Conservation (phyloP, 2,888 invertebrate species). For the Pogonocherus hispidulus region DNA sequence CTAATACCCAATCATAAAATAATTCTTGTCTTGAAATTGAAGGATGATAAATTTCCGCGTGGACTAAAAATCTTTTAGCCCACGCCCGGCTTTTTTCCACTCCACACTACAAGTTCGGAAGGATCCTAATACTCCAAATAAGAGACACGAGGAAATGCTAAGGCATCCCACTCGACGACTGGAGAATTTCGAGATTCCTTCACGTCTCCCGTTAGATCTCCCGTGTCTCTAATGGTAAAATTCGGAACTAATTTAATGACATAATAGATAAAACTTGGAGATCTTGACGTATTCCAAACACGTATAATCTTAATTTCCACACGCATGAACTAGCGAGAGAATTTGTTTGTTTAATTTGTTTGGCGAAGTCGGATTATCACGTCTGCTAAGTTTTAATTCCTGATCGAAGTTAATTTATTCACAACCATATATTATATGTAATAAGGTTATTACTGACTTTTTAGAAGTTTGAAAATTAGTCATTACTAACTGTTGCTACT, state of each 20-base stretch:
- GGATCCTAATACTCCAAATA: neutral
- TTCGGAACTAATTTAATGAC: neutral
- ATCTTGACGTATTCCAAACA: neutral
- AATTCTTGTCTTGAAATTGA: no score
- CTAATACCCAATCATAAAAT: no score
- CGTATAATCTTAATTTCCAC: neutral
- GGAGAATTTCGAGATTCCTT: neutral
- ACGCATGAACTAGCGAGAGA: neutral
- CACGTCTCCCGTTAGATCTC: neutral
- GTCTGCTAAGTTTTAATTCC: neutral
- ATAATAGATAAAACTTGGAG: neutral
- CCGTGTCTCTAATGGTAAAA: neutral
- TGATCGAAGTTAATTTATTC: neutral
- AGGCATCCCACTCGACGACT: neutral
- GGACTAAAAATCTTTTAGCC: no score
- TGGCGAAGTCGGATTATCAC: neutral
- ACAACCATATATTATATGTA: no score
- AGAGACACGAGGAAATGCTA: neutral
- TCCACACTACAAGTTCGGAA: no score
- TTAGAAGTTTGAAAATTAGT: no score
- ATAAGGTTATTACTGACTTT: no score
- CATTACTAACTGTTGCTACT: no score
- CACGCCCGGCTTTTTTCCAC: no score
- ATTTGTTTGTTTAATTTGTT: neutral
- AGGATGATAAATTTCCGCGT: no score